Conservation (phyloP, 2,797 vertebrate species). For the Pithecia hirsuta region DNA sequence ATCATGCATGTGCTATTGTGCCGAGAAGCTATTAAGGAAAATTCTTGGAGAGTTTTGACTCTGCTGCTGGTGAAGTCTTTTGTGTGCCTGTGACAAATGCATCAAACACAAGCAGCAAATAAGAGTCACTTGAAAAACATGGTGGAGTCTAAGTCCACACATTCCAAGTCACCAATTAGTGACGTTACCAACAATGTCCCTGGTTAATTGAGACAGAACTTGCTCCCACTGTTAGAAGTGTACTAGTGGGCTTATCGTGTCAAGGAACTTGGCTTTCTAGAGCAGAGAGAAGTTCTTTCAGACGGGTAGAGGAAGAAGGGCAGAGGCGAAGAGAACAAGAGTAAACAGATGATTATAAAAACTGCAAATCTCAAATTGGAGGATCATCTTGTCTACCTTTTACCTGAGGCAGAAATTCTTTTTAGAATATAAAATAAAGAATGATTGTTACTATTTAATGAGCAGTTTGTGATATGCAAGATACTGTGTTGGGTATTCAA, state of each 20-base stretch:
- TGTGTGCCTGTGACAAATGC: constrained; percentile 55
- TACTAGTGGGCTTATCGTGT: neutral
- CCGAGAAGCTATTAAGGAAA: constrained; percentile 63
- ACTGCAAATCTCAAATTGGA: neutral
- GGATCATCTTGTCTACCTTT: neutral
- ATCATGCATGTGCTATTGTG: constrained; percentile 20
- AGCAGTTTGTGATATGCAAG: neutral
- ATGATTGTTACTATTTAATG: neutral
- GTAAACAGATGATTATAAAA: neutral
- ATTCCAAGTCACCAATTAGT: constrained; percentile 4
- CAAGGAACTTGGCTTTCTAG: neutral
- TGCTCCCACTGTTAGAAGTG: no score
- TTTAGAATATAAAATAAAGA: neutral
- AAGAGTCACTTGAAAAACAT: constrained; percentile 62
- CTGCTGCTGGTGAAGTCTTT: neutral
- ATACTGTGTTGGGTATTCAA: neutral
- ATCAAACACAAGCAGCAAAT: constrained; percentile 39
- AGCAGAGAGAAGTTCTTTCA: neutral
- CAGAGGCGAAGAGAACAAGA: neutral
- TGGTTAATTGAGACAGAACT: neutral
- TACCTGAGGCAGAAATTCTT: neutral
- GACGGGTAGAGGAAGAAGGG: neutral
- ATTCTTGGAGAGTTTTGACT: constrained; percentile 67
- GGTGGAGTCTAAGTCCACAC: constrained; percentile 8
- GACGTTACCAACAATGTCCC: neutral